These are phyloP conservation scores for Caenorhabditis sulstoni DNA, from an alignment of 2,888 invertebrate species.

Conservation along the genomic window DNA sequence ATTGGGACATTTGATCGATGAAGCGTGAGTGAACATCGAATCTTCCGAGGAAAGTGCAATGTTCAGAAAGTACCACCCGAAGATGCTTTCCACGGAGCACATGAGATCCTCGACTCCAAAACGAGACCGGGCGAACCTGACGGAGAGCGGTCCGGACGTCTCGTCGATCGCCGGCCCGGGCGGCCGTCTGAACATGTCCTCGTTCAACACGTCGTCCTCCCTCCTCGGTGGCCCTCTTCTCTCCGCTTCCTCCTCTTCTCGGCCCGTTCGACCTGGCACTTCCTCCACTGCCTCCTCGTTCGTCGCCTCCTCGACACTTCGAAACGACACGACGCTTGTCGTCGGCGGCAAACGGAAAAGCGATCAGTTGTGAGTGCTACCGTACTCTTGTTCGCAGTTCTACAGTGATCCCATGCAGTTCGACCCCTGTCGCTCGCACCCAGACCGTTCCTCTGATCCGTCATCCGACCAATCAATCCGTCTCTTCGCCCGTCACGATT, in stretches of 20 bases:
- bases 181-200: slow-evolving; percentile 32
- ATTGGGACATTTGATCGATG: slow-evolving; percentile 61
- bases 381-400: background rate
- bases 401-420: background rate
- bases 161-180: slow-evolving; percentile 53
- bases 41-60: no score
- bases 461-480: background rate
- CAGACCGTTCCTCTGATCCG: slow-evolving; percentile 4
- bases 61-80: slow-evolving; percentile 60
- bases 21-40: slow-evolving; percentile 47
- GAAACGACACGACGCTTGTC: background rate
- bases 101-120: slow-evolving; percentile 51
- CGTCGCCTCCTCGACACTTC: slow-evolving; percentile 9
- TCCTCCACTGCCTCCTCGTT: slow-evolving; percentile 22
- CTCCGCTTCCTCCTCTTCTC: background rate
- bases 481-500: background rate
- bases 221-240: slow-evolving; percentile 2
- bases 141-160: slow-evolving; percentile 33
- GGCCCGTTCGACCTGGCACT: slow-evolving; percentile 9
- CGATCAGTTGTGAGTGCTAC: slow-evolving; percentile 12
- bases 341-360: background rate
- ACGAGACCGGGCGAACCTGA: slow-evolving; percentile 13
- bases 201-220: slow-evolving; percentile 22
- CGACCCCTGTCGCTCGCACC: slow-evolving; percentile 10
- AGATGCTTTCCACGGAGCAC: slow-evolving; percentile 15